Percentiles rank a stretch among this genome's conserved stretches.
phyloP scores from a whole-genome alignment of 2,113 vertebrate genomes.

The Aplodontia rufa region DNA sequence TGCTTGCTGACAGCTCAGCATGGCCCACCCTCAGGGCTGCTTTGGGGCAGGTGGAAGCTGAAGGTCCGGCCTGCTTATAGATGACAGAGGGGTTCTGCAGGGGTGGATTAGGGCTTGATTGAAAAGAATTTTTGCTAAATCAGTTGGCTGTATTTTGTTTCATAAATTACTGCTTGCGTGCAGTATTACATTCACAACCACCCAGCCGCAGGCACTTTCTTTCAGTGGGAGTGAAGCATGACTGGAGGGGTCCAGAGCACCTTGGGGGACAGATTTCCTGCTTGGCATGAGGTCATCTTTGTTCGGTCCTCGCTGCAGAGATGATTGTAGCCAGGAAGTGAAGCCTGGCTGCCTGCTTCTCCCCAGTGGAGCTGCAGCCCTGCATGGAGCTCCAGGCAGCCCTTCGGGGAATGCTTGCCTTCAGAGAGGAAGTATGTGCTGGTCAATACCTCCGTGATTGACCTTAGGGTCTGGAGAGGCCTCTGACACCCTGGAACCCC shows the following conservation, averaged over 20 bases:
- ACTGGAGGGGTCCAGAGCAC: rapidly evolving
- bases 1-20: rapidly evolving
- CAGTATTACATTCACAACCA: not conserved
- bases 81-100: conserved; percentile 35
- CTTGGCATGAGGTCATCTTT: not conserved
- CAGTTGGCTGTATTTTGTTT: conserved; percentile 56
- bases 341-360: not conserved
- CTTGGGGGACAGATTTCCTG: not conserved
- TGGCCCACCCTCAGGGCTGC: not conserved
- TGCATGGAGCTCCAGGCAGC: not conserved
- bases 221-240: rapidly evolving
- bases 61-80: not conserved
- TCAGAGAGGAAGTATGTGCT: not conserved
- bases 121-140: conserved; percentile 60
- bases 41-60: not conserved
- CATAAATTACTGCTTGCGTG: conserved; percentile 17
- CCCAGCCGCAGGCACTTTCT: not conserved
- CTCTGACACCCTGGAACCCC: not conserved
- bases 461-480: not conserved
- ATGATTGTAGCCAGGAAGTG: not conserved
- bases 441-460: not conserved
- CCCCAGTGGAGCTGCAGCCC: no score
- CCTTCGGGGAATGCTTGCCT: not conserved
- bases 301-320: not conserved
- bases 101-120: conserved; percentile 36